Evolutionary conservation across 2,888 invertebrate genomes (phyloP), one percentile per base, ranked within the genome.

Genomic region (Drosophila gaucha): DNA sequence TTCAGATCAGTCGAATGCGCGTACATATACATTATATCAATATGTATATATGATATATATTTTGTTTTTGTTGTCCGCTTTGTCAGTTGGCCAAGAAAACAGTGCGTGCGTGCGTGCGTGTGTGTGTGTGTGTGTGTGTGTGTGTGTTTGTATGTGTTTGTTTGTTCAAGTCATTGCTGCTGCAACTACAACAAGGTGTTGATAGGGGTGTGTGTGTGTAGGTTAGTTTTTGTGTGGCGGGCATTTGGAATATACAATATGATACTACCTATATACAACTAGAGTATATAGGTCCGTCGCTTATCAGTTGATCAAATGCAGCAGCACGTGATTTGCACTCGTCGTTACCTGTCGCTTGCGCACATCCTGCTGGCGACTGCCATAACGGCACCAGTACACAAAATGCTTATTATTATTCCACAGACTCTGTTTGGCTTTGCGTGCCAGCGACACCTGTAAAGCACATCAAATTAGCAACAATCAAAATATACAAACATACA

Each of bases 341-440:
- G 84, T 80, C 30, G 78, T 75, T 93, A 95, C 95, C 94, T 95
- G 94, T 93, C 94, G 93, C 92, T 94, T 94, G 89, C 94, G 93
- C 92, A 94, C 94, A 91, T 94, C 94, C 90, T 94, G 94, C 85
- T 94, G 94, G 49, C 94, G 93, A 90, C 94, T 94, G 60, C 95
- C 95, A 80, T 95, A 95, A 74, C 95, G 93, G 91, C 95, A 95
- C 94, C 95, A 95, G 90, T 94, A 93, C 92, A 94, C 92, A 94
- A 94, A 90, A 93, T 94, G 93, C 94, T 95, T 92, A 93, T 94
- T 89, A 69, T 92, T 91, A 74, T 92, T 90, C 92, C 92, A 92
- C 46, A 92, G 73, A 82, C 90, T 90, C 58, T 91, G 91, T 66
- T 89, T 91, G 57, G 91, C 90, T 78, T 92, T 92, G 50, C 91